Conservation (phyloP, 2,888 invertebrate genomes). For the Acronicta psi region DNA sequence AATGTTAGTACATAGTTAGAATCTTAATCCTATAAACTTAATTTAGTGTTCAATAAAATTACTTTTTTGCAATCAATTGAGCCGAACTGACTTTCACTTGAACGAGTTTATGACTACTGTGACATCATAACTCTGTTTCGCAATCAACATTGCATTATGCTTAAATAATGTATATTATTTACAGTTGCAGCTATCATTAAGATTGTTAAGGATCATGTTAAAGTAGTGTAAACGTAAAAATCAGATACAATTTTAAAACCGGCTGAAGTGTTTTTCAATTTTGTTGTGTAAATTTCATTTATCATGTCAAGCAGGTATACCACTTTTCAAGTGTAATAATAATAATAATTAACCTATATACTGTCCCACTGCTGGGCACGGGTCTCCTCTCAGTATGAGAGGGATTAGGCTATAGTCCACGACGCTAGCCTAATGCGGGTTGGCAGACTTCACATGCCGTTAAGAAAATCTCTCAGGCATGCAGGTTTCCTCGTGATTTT, state of each 20-base stretch:
- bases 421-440: no score
- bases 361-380: no score
- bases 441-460: no score
- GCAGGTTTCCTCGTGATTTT: no score
- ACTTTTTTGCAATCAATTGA: conserved; percentile 26
- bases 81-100: conserved; percentile 39
- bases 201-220: conserved; percentile 28
- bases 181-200: conserved; percentile 16
- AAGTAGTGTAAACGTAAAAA: conserved; percentile 12
- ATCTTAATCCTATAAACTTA: conserved; percentile 7
- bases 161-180: conserved; percentile 44
- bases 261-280: neutral
- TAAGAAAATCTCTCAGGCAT: no score
- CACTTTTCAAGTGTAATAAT: no score
- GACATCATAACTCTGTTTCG: conserved; percentile 22
- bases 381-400: no score
- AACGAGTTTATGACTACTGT: conserved; percentile 19
- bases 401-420: no score
- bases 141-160: conserved; percentile 34
- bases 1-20: neutral
- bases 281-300: conserved; percentile 8
- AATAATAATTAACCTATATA: no score
- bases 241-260: conserved; percentile 1
- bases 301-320: no score
- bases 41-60: conserved; percentile 3